Evolutionary conservation across 2,113 vertebrate species (phyloP).

Genomic region (Cryptomyrus ogoouensis): DNA sequence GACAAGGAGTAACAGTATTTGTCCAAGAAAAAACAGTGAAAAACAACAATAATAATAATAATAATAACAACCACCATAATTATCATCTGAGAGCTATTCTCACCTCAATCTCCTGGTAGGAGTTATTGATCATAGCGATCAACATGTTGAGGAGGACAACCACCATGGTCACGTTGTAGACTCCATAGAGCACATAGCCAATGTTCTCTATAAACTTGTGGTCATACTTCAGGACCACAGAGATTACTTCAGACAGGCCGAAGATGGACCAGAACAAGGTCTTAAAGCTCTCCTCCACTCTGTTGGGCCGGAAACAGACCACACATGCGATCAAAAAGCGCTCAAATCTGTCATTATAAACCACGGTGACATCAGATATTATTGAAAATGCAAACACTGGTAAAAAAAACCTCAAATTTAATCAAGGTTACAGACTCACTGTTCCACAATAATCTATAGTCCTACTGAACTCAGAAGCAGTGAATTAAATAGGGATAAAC

Average conservation of each 20-base stretch:
- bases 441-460: neutral
- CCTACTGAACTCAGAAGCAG: neutral
- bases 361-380: neutral
- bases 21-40: neutral
- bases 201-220: conserved; percentile 99
- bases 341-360: neutral
- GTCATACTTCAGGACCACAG: conserved; percentile 95
- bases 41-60: neutral
- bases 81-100: conserved; percentile 24
- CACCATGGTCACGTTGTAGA: conserved; percentile 97
- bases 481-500: neutral
- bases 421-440: neutral
- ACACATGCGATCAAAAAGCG: conserved; percentile 23
- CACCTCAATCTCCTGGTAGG: conserved; percentile 98
- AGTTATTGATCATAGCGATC: conserved; percentile 99
- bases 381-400: neutral
- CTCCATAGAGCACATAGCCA: conserved; percentile 89
- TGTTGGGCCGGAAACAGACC: conserved; percentile 53
- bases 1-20: neutral
- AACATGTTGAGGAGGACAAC: conserved; percentile 97
- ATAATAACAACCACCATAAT: neutral
- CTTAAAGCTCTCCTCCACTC: conserved; percentile 98
- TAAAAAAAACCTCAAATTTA: neutral
- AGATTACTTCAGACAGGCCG: conserved; percentile 92
- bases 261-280: conserved; percentile 98